phyloP scores from a whole-genome alignment of 1,140 invertebrate genomes.

The Polyergus mexicanus region DNA sequence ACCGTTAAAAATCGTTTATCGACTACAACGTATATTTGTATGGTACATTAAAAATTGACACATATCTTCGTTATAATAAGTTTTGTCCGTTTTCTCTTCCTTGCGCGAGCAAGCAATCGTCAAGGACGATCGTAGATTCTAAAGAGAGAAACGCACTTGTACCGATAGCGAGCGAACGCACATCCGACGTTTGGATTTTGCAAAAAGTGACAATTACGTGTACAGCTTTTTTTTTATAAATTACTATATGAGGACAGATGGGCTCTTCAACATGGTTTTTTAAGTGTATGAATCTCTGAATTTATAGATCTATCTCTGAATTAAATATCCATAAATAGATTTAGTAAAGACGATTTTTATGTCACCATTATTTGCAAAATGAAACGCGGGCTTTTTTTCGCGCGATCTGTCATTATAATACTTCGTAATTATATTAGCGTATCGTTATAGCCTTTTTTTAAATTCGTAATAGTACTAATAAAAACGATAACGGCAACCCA shows the following conservation, averaged over 20 bases:
- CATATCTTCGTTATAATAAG: slow-evolving; percentile 78
- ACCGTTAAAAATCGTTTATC: slow-evolving; percentile 68
- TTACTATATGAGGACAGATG: background rate
- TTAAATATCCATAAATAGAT: background rate
- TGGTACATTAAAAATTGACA: slow-evolving; percentile 85
- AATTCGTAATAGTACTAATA: slow-evolving; percentile 52
- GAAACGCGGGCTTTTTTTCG: background rate
- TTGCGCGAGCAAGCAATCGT: slow-evolving; percentile 35
- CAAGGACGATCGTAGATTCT: slow-evolving; percentile 68
- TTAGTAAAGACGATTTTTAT: background rate
- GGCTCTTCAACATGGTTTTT: background rate
- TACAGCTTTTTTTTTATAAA: background rate
- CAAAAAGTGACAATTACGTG: background rate
- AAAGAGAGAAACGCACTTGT: slow-evolving; percentile 60
- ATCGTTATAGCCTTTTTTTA: slow-evolving; percentile 12
- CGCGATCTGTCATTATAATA: background rate
- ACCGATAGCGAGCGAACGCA: slow-evolving; percentile 12
- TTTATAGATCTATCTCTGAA: background rate
- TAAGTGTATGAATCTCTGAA: background rate
- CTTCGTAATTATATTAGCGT: slow-evolving; percentile 37
- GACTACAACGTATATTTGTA: slow-evolving; percentile 80
- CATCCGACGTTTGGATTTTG: slow-evolving; percentile 9
- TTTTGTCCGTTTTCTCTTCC: slow-evolving; percentile 41
- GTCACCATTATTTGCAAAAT: slow-evolving; percentile 11
- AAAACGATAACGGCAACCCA: slow-evolving; percentile 43